Evolutionary conservation across 2,113 vertebrate species (phyloP).

Genomic region (Gobio gobio): DNA sequence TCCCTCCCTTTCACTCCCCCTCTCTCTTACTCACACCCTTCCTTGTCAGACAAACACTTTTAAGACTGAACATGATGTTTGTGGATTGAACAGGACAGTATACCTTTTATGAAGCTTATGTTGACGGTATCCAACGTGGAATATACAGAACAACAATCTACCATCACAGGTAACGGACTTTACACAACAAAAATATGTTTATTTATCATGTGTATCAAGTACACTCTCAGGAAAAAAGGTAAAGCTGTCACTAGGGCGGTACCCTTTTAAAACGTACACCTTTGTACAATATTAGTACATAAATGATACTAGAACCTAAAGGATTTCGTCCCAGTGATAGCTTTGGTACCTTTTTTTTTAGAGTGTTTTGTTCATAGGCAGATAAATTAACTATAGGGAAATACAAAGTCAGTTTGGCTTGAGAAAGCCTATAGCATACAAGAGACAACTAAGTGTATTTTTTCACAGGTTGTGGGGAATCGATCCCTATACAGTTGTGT

Average conservation of each 20-base stretch:
- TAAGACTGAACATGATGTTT: slow-evolving; percentile 16
- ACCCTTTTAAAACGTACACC: too few relatives aligned
- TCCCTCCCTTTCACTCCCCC: slow-evolving; percentile 22
- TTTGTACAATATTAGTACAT: too few relatives aligned
- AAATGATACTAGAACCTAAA: too few relatives aligned
- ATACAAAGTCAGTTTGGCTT: not conserved
- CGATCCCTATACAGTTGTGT: not conserved
- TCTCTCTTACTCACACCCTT: slow-evolving; percentile 7
- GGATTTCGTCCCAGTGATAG: too few relatives aligned
- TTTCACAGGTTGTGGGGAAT: not conserved
- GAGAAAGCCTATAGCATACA: not conserved
- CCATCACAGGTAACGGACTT: slow-evolving; percentile 37
- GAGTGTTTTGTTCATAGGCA: not conserved
- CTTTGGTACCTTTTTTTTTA: too few relatives aligned
- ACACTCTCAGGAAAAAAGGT: too few relatives aligned
- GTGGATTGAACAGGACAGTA: slow-evolving; percentile 9
- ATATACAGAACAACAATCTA: not conserved
- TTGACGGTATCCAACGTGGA: not conserved
- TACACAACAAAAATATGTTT: not conserved
- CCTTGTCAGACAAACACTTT: slow-evolving; percentile 26
- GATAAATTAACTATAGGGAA: not conserved
- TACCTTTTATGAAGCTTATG: not conserved
- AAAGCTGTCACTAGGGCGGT: too few relatives aligned
- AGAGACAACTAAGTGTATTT: not conserved
- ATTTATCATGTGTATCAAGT: not conserved